A percentile compares a stretch with the other conserved stretches of the same genome.
phyloP scores from a whole-genome alignment of 1,140 invertebrate genomes.

The Drosophila eugracilis region DNA sequence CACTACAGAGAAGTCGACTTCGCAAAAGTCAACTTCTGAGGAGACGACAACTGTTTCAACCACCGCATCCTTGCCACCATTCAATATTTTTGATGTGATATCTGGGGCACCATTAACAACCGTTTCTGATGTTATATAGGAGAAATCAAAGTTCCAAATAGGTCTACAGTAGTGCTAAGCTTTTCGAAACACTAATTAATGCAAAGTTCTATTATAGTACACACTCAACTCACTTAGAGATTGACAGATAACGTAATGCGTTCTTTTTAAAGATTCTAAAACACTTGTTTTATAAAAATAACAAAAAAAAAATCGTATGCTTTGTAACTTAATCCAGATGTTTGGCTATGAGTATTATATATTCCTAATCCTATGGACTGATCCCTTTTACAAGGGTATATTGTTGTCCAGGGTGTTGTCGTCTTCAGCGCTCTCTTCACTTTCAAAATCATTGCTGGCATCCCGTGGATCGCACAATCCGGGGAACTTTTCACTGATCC shows the following conservation, averaged over 20 bases:
- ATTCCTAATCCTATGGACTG: neutral
- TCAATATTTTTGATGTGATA: slow-evolving; percentile 30
- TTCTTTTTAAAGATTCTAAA: neutral
- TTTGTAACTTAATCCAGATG: neutral
- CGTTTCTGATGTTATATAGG: neutral
- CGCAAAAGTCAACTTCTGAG: neutral
- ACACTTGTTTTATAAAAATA: neutral
- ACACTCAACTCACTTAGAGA: neutral
- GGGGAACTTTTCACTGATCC: slow-evolving; percentile 59
- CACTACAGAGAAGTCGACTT: neutral
- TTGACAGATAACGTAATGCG: neutral
- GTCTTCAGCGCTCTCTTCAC: slow-evolving; percentile 54
- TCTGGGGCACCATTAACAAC: neutral
- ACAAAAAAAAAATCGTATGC: slow-evolving; percentile 17
- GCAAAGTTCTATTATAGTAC: slow-evolving; percentile 3
- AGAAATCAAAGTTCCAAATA: neutral
- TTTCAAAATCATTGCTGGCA: slow-evolving; percentile 37
- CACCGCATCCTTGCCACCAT: slow-evolving; percentile 38
- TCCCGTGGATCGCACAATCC: slow-evolving; percentile 66
- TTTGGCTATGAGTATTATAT: slow-evolving; percentile 1
- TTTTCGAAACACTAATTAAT: neutral
- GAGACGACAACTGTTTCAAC: slow-evolving; percentile 6
- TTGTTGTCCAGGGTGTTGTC: slow-evolving; percentile 55
- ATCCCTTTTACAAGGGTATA: slow-evolving; percentile 29
- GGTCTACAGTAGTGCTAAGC: neutral